Evolutionary conservation across 2,113 vertebrate species (phyloP), one percentile per base, ranked within the genome.

Genomic region (Chaetura pelagica): DNA sequence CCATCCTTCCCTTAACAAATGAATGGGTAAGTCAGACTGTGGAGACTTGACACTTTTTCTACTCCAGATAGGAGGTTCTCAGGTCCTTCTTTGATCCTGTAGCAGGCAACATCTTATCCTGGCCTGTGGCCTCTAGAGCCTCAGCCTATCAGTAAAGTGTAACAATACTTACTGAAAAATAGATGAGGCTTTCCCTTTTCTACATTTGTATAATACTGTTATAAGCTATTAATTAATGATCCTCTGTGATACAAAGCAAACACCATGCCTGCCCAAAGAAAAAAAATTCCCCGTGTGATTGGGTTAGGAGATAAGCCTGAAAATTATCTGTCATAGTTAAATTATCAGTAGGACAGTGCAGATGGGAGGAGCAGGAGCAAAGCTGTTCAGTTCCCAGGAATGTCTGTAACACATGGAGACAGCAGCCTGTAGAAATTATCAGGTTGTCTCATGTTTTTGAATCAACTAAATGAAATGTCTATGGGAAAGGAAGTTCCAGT

Each of bases 351-450:
- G 76, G 77, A 88, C 27, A 67, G 55, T 58, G 52, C 42, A 94
- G 72, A 91, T 52, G 67, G 82, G 63, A 94, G 55, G 63, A 74
- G 42, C 46, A 85, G 6, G 6, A 91, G 67, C 42, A 91, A 95
- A 95, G 49, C 84, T 91, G 78, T 66, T 91, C 54, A 35, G 35
- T 79, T 91, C 38, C 72, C 84, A 95, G 71, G 59, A 88, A 93
- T 61, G 32, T 80, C 62, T 93, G 55, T n/a, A 84, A 88, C 52
- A 71, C 75, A 75, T 46, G 75, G 68, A 92, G 82, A 78, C 32
- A 74, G 85, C 22, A 80, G 59, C 87, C 82, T 86, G 63, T 12
- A 44, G 82, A 77, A 95, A 93, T 52, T 81, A 78, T 55, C 5
- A 15, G 10, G 38, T 90, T 80, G 26, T 83, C 72, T 83, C 72